A percentile compares a stretch with the other conserved stretches of the same genome.
These are phyloP conservation scores for Gambusia affinis DNA, from an alignment of 2,113 vertebrate species.

Conservation along the genomic window DNA sequence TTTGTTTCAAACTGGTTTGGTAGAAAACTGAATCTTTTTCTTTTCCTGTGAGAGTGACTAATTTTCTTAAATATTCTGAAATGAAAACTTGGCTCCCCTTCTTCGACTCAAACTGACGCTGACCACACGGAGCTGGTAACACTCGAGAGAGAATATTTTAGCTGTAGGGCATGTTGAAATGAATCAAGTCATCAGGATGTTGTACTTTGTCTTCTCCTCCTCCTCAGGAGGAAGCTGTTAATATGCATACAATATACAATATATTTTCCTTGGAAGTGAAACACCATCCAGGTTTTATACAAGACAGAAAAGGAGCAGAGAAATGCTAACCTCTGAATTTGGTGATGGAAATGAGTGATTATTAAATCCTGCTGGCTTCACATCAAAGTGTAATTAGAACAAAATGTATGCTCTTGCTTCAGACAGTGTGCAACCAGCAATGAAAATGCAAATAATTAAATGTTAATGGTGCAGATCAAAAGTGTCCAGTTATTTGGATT, in stretches of 20 bases:
- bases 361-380: neutral
- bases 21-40: neutral
- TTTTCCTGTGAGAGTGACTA: neutral
- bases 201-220: slow-evolving; percentile 11
- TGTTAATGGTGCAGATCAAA: neutral
- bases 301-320: slow-evolving; percentile 5
- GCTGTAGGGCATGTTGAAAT: slow-evolving; percentile 31
- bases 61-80: slow-evolving; percentile 1
- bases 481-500: slow-evolving; percentile 2
- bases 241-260: slow-evolving; percentile 5
- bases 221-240: slow-evolving; percentile 1
- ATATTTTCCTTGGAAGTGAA: slow-evolving; percentile 14
- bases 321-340: slow-evolving; percentile 10
- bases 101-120: neutral
- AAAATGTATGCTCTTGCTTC: neutral
- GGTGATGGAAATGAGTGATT: neutral
- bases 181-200: slow-evolving; percentile 29
- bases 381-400: slow-evolving; percentile 10
- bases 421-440: slow-evolving; percentile 6
- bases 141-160: slow-evolving; percentile 18
- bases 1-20: neutral
- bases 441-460: neutral
- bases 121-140: slow-evolving; percentile 12
- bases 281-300: neutral
- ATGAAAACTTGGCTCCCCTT: neutral